A percentile compares a stretch with the other conserved stretches of the same genome.
phyloP scores from a whole-genome alignment of 2,797 vertebrate genomes.

The Macrochelys suwanniensis region DNA sequence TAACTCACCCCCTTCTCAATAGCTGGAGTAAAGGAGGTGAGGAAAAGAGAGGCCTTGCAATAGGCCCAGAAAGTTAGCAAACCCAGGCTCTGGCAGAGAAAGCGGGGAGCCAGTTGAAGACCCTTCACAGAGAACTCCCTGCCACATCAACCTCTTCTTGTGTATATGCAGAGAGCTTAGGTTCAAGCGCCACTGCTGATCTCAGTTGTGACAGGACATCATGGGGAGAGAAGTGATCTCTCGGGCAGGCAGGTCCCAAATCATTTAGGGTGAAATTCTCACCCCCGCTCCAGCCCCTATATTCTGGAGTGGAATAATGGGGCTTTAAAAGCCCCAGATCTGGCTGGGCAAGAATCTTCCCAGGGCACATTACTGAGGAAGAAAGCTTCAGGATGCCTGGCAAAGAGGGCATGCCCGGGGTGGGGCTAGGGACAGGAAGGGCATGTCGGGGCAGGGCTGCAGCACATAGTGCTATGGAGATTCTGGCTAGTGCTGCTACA shows the following conservation, averaged over 20 bases:
- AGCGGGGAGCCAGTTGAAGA: neutral
- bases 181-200: neutral
- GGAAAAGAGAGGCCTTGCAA: neutral
- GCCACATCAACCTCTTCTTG: neutral
- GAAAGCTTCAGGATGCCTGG: neutral
- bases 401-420: rapidly evolving
- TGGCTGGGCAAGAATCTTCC: neutral
- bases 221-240: neutral
- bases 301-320: neutral
- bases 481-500: neutral
- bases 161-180: neutral
- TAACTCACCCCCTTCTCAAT: neutral
- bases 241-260: neutral
- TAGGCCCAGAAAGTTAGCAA: neutral
- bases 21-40: neutral
- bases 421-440: neutral
- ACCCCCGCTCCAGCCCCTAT: neutral
- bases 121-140: neutral
- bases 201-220: neutral
- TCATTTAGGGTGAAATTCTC: neutral
- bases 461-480: rapidly evolving
- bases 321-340: neutral
- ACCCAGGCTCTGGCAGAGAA: neutral
- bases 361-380: neutral
- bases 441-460: neutral